phyloP scores from a whole-genome alignment of 1,140 invertebrate species.

The Tetraneura akinire region DNA sequence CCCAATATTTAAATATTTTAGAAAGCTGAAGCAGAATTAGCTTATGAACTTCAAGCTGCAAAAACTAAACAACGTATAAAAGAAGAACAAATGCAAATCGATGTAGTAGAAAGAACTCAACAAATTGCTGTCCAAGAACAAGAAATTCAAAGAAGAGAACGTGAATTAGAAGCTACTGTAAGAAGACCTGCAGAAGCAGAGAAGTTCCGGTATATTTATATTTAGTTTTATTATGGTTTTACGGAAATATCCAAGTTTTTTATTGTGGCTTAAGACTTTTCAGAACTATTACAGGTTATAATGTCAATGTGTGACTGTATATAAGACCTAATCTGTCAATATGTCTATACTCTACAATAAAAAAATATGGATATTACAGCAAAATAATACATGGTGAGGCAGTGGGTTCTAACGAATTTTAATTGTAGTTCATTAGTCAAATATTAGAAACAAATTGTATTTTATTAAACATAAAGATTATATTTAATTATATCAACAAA shows the following conservation, averaged over 20 bases:
- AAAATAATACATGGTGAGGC: too few relatives aligned
- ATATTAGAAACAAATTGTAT: too few relatives aligned
- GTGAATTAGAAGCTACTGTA: conserved; percentile 87
- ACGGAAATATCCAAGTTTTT: background rate
- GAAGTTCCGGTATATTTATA: conserved; percentile 70
- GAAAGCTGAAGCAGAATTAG: conserved; percentile 93
- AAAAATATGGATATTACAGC: too few relatives aligned
- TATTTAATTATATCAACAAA: too few relatives aligned
- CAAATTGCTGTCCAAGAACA: conserved; percentile 90
- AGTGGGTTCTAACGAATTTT: too few relatives aligned
- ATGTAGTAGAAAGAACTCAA: conserved; percentile 88
- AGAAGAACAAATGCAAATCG: conserved; percentile 96
- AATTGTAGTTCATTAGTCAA: too few relatives aligned
- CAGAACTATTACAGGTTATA: too few relatives aligned
- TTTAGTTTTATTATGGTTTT: background rate
- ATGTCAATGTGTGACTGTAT: too few relatives aligned
- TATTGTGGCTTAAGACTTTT: too few relatives aligned
- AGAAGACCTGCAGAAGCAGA: conserved; percentile 91
- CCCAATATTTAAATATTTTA: conserved; percentile 56
- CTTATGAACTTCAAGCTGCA: conserved; percentile 90
- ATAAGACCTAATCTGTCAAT: too few relatives aligned
- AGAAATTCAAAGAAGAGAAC: conserved; percentile 81
- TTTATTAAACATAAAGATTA: too few relatives aligned
- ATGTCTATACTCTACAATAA: too few relatives aligned
- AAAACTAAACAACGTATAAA: conserved; percentile 95